A percentile compares a stretch with the other conserved stretches of the same genome.
These are phyloP conservation scores for Lasioglossum lativentre DNA, from an alignment of 2,888 invertebrate species.

Conservation along the genomic window DNA sequence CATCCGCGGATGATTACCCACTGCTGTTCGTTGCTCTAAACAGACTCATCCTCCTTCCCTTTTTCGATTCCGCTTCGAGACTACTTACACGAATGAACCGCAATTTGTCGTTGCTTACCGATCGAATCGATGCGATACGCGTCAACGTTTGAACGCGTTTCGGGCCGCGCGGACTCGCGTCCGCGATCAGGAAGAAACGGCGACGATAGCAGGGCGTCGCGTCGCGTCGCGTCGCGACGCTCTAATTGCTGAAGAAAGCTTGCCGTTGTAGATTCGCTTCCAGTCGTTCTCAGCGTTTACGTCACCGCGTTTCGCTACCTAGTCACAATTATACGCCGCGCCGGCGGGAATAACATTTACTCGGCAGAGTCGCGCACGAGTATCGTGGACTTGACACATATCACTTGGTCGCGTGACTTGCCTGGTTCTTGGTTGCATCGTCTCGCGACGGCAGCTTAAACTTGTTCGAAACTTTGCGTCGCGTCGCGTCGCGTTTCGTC, in stretches of 20 bases:
- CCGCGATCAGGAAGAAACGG: neutral
- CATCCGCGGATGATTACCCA: slow-evolving; percentile 84
- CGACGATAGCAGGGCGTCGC: too few relatives aligned
- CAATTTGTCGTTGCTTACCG: slow-evolving; percentile 76
- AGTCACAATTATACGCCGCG: slow-evolving; percentile 81
- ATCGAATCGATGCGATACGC: neutral
- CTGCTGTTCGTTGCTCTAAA: slow-evolving; percentile 72
- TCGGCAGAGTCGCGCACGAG: slow-evolving; percentile 76
- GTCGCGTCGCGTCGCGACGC: neutral
- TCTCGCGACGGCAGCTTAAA: slow-evolving; percentile 76
- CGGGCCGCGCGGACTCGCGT: neutral
- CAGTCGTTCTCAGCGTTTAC: slow-evolving; percentile 74
- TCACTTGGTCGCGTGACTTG: slow-evolving; percentile 81
- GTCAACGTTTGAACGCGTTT: neutral
- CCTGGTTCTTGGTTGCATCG: slow-evolving; percentile 73
- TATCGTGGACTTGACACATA: slow-evolving; percentile 83
- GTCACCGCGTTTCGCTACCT: slow-evolving; percentile 75
- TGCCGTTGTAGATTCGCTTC: slow-evolving; percentile 17
- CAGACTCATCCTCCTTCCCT: slow-evolving; percentile 58
- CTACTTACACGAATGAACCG: slow-evolving; percentile 77
- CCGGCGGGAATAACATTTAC: slow-evolving; percentile 82
- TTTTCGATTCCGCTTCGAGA: slow-evolving; percentile 72
- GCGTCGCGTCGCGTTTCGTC: slow-evolving; percentile 13
- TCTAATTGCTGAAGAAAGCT: slow-evolving; percentile 13
- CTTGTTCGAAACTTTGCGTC: slow-evolving; percentile 76